Base-by-base conservation (phyloP, 1,140 invertebrate genomes). In the Drosophila asahinai region DNA sequence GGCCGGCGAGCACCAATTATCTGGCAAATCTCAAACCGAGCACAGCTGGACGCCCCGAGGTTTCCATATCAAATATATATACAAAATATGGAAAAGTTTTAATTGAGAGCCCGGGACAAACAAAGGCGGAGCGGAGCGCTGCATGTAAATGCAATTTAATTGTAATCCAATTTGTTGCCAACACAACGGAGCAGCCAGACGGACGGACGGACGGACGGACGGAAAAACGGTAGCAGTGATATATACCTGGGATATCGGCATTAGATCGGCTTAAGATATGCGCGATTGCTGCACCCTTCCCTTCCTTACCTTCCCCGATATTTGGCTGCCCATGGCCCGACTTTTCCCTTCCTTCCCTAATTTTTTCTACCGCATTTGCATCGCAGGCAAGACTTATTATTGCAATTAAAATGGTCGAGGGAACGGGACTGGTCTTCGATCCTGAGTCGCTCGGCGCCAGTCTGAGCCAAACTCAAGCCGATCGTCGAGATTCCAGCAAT, bases 161-260 rank as follows among this genome's bases (percentile, higher is more conserved):
- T 90, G 86, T 90, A 90, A 90, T 90, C 86, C 86, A 90, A 90
- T 90, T 90, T 90, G 86, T 86, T 74, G 86, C 64, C 78, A 79
- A 72, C 67, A 58, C 65, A 71, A 60, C 57, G 63, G 63, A 62
- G 58, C 55, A 58, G 36, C 45, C 45, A 62, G 52, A 51, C 42
- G 43, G 8, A 74, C 55, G 42, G 47, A 30, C 54, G 22, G 38
- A 40, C 55, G 19, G 22, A 2, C 38, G 52, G 52, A 38, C 38
- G 52, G 33, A n/a, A 40, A 47, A 79, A 76, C 83, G 40, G 83
- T 82, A 86, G 79, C 83, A 27, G 47, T 75, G 70, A 73, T 87
- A 73, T 87, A 74, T 87, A 87, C 83, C 83, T 86, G 72, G 63
- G 68, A 68, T 49, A 77, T 52, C 57, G 48, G 77, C 75, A 89